Conservation (phyloP, 2,888 invertebrate species). For the Tetropium fuscum region DNA sequence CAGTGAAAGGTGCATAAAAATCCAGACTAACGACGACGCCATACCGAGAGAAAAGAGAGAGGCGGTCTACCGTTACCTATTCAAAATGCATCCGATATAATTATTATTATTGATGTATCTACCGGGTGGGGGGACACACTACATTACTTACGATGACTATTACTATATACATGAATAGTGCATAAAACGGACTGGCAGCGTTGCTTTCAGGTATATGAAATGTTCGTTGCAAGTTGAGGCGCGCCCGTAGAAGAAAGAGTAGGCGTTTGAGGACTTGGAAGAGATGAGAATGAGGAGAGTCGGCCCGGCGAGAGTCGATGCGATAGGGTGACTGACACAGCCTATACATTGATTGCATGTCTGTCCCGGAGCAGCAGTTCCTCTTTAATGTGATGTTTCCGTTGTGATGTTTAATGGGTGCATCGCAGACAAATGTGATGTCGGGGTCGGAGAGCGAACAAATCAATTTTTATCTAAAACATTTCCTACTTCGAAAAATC, state of each 20-base stretch:
- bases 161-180: constrained; percentile 30
- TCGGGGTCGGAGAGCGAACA: no score
- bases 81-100: constrained; percentile 43
- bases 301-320: no score
- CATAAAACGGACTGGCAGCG: constrained; percentile 29
- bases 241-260: constrained; percentile 54
- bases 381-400: no score
- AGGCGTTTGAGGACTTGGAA: constrained; percentile 52
- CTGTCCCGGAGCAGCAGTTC: constrained; percentile 45
- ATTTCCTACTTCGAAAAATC: no score
- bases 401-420: no score
- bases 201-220: constrained; percentile 24
- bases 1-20: constrained; percentile 30
- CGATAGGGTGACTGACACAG: constrained; percentile 59
- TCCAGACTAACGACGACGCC: constrained; percentile 16
- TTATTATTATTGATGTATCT: constrained; percentile 40
- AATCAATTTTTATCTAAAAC: no score
- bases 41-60: constrained; percentile 22
- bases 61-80: constrained; percentile 40
- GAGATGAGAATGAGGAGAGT: no score
- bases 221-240: constrained; percentile 37
- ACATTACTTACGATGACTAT: no score
- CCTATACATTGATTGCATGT: no score
- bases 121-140: constrained; percentile 12
- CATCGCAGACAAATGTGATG: no score